These are phyloP conservation scores for Cinclus cinclus DNA, from an alignment of 2,113 vertebrate genomes.

Conservation along the genomic window DNA sequence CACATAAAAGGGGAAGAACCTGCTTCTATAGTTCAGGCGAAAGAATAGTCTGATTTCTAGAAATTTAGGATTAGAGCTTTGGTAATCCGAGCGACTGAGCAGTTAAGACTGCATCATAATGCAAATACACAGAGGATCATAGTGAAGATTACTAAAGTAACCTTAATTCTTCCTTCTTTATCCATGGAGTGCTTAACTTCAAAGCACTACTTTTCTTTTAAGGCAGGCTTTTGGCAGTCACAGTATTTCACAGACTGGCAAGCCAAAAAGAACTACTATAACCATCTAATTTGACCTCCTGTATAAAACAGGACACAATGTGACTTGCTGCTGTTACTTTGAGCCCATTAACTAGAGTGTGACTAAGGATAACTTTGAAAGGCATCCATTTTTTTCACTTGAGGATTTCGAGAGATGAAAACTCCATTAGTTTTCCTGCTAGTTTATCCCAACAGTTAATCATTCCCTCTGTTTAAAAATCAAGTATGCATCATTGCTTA, in stretches of 20 bases:
- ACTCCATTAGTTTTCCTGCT: not conserved
- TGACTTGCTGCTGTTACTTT: not conserved
- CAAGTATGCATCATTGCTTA: not conserved
- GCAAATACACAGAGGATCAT: not conserved
- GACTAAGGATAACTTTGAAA: not conserved
- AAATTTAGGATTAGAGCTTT: not conserved
- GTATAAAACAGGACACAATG: not conserved
- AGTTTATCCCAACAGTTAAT: not conserved
- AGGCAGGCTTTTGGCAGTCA: not conserved
- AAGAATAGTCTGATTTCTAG: not conserved
- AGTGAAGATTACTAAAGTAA: not conserved
- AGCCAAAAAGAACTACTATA: not conserved
- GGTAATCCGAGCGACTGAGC: not conserved
- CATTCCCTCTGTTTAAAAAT: not conserved
- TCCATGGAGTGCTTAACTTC: not conserved
- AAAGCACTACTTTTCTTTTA: slow-evolving; percentile 8
- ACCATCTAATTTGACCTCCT: not conserved
- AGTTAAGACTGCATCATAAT: not conserved
- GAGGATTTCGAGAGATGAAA: not conserved
- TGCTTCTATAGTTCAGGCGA: not conserved
- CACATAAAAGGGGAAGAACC: not conserved
- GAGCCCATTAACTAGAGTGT: not conserved
- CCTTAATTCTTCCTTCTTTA: slow-evolving; percentile 1
- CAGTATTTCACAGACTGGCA: not conserved
- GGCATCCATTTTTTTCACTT: not conserved